Evolutionary conservation across 2,797 vertebrate species (phyloP), one percentile per base, ranked within the genome.

Genomic region (Sarcoramphus papa): DNA sequence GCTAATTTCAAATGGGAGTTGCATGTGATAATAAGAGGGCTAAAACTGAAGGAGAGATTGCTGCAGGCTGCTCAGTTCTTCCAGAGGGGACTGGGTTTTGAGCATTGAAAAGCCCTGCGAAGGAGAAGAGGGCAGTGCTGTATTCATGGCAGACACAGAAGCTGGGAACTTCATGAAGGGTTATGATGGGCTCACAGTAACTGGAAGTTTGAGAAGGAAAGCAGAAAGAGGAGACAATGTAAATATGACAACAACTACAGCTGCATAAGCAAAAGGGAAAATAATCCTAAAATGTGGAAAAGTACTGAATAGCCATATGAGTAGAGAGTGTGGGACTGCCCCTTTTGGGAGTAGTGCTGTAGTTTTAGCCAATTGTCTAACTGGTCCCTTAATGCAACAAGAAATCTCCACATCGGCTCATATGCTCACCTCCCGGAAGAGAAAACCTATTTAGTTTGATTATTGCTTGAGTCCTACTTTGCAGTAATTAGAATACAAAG

Each of bases 1-100:
- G 8, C 33, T 90, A 59, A 93, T 93, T 93, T 95, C 89, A 94
- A 65, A 50, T 91, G 72, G 78, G 68, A 91, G 41, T 60, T 92
- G 64, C 5, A 2, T 81, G 64, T 92, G 82, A 85, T 88, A 91
- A 76, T 84, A 90, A 86, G 76, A 75, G 25, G 53, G 75, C 73
- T 91, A 88, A 93, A 77, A 62, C 78, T 91, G 76, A 84, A 91
- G 90, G 47, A 85, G 85, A 68, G 23, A 81, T 72, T 92, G 72
- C 91, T 92, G 54, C 76, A 88, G 85, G 73, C 76, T 88, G 27
- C 73, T 94, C 3, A 5, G 14, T 65, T 92, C 40, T 86, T 93
- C 90, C 77, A 45, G 40, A n/a, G 76, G 59, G 50, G 86, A 5
- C 41, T 62, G 75, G 37, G 27, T 48, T 56, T 85, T 79, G 84